Evolutionary conservation across 2,888 invertebrate genomes (phyloP), one percentile per base, ranked within the genome.

Genomic region (Deroplatys truncata): DNA sequence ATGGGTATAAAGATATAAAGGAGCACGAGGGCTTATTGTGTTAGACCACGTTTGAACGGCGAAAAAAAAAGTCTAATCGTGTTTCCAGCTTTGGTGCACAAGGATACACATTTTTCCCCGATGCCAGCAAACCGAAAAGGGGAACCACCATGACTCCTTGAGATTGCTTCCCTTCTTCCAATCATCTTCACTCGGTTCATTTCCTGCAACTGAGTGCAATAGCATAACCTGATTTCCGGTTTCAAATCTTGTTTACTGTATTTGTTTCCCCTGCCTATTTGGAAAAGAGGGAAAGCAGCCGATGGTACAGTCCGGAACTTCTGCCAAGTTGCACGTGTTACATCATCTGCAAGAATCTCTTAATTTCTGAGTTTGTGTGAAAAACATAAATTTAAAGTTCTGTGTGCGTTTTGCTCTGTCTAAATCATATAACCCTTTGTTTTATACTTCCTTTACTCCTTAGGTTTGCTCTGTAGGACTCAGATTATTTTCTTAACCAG

Each of bases 201-300:
- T 88, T 84, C 82, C 82, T 88, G 29, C 84, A 13, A 28, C 82
- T 89, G 28, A 84, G 43, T 56, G 85, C 56, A 89, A 85, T 89
- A 84, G 43, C 49, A 82, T 56, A 89, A 85, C 85, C 43, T 85
- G 85, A 89, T 89, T 89, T 89, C 89, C 89, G 82, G 28, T 84
- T 28, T 31, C 28, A 89, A 89, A 89, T 89, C 85, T 72, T 84
- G 89, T 89, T 89, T 89, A 16, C 84, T 85, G 29, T 82, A 85
- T 84, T 82, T 85, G 35, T 72, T 84, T 84, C 31, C 43, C 84
- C 56, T 72, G 20, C 56, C 88, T 25, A 72, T 72, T 72, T 20
- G 56, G 20, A 7, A 25, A 72, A 72, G 56, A 20, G 56, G 56
- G 56, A 72, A 72, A 72, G 25, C 20, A 72, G 25, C 5, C 56